Evolutionary conservation across 2,113 vertebrate genomes (phyloP), one percentile per base, ranked within the genome.

Genomic region (Phaetusa simplex): DNA sequence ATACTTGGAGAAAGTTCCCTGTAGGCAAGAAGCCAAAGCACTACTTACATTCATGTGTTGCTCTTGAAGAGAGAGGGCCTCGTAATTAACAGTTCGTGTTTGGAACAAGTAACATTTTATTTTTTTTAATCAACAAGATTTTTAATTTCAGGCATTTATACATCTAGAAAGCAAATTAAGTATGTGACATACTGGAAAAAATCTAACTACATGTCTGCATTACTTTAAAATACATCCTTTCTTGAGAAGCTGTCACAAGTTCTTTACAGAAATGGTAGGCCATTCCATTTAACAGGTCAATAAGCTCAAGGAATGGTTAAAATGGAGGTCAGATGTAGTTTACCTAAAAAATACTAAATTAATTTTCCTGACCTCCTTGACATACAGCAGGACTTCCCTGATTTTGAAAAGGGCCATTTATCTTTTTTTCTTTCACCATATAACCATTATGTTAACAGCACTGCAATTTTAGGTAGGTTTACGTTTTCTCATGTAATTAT

Each of bases 221-320:
- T n/a, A 47, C 50, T 71, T 55, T 77, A 38, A 34, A 59, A 65
- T 1, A 11, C 32, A 29, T 16, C 32, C 32, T 62, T 80, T 26
- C 26, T 17, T 11, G 56, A 62, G 61, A 22, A 13, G 30, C 5
- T 20, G 23, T 40, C 26, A 23, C 32, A 40, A 13, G 47, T 30
- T 67, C 42, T 34, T 43, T n/a, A 2, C 0, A 0, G 23, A 58
- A 3, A 19, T 7, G 8, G 3, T 1, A 4, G 14, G 24, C 13
- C 3, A 5, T 29, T 38, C 27, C 40, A 55, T 42, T 22, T 8
- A 23, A 40, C 5, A 27, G 7, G 19, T 29, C 3, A 7, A 47
- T 9, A 34, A 62, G 19, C 22, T 10, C 45, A 5, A 62, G 10
- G 12, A 49, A 26, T 45, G 52, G 11, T 23, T 30, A 6, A 36